These are phyloP conservation scores for Dreissena polymorpha DNA, from an alignment of 1,140 invertebrate genomes.

Conservation along the genomic window DNA sequence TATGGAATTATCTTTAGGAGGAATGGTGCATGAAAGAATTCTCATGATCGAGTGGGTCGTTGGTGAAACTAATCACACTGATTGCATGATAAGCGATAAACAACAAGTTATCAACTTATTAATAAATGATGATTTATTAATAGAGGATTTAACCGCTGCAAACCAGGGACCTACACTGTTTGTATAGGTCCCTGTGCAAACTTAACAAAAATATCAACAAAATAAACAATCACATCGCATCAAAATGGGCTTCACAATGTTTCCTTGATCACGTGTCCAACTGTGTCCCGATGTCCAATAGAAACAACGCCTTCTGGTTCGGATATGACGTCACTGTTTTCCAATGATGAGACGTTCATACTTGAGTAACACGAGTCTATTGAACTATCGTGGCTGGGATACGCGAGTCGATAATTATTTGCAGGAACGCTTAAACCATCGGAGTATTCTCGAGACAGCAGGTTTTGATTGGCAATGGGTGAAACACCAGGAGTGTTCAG, in stretches of 20 bases:
- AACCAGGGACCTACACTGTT: too few species aligned
- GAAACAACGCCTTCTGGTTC: not conserved
- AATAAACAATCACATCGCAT: too few species aligned
- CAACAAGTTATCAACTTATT: too few species aligned
- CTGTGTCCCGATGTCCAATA: not conserved
- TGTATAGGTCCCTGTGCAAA: too few species aligned
- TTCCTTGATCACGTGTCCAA: conserved; percentile 2
- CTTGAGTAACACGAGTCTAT: not conserved
- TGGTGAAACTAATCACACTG: too few species aligned
- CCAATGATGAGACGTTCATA: not conserved
- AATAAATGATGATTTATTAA: too few species aligned
- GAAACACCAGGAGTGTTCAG: not conserved
- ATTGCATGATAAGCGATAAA: too few species aligned
- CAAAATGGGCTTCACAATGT: not conserved
- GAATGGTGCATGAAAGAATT: too few species aligned
- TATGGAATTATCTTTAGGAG: too few species aligned
- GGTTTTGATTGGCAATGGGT: not conserved
- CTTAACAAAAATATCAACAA: too few species aligned
- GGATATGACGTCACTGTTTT: not conserved
- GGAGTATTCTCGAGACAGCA: not conserved
- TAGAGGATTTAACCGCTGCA: too few species aligned
- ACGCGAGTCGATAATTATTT: not conserved
- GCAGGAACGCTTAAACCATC: not conserved
- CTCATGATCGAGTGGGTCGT: too few species aligned
- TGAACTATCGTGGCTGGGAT: not conserved